Base-by-base conservation (phyloP, 2,888 invertebrate species). In the Eilema griseolum region DNA sequence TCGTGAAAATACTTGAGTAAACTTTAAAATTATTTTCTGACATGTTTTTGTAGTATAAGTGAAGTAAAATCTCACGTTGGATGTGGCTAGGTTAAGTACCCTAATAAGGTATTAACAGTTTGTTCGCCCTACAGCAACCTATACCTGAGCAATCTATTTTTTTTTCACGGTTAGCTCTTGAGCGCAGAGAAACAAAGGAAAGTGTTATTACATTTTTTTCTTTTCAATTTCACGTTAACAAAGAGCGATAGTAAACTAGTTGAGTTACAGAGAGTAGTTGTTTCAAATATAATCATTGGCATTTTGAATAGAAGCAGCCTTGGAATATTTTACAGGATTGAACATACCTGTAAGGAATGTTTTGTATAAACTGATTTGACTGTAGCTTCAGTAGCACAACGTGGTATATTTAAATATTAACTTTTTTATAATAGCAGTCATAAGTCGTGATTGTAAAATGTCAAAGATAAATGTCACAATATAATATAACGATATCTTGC, bases 61-160 rank as follows among this genome's bases (percentile, higher is more conserved):
- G 12, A 37, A 37, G 12, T 70, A 37, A 69, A 75, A 66, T 46
- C 66, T 57, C 24, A 28, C 31, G 59, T 16, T 59, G 56, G 67
- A 67, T 69, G 75, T 61, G 69, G 70, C 57, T 70, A 69, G 61
- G 33, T 67, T 61, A 41, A 37, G 65, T 71, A 63, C 69, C 64
- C 60, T 26, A 75, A 77, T 68, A 71, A 79, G 12, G 66, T 73
- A 79, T 68, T 61, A 64, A 69, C 64, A 66, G 71, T 79, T 73
- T 80, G 72, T 71, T 62, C 26, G 33, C 63, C 61, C 61, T 73
- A 75, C 71, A 64, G 68, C 5, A 28, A 5, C n/a, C n/a, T n/a
- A 5, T 73, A 46, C 46, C 46, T 46, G 46, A 46, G 20, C 46
- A 77, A 75, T 69, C 65, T 60, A 73, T 52, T n/a, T 73, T 79